Conservation (phyloP, 2,888 invertebrate species). For the Andrena chrysosceles region DNA sequence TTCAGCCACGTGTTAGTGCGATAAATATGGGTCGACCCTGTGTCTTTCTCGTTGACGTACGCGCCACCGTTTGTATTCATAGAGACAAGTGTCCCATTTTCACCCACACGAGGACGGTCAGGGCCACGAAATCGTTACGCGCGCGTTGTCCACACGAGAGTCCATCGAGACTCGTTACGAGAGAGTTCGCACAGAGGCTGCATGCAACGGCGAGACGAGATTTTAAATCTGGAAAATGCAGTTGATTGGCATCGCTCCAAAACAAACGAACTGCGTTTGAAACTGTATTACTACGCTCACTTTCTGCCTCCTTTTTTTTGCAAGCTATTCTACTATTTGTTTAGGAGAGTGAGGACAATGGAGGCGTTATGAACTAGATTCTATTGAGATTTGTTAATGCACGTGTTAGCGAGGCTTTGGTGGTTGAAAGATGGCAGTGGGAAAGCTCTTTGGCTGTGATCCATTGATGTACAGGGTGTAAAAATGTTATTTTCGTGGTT, state of each 20-base stretch:
- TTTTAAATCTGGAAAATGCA: constrained; percentile 39
- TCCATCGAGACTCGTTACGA: neutral
- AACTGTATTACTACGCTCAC: neutral
- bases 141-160: neutral
- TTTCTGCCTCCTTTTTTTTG: neutral
- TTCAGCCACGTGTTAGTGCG: constrained; percentile 45
- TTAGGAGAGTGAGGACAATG: constrained; percentile 5
- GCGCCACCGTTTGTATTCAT: constrained; percentile 53
- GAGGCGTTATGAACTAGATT: constrained; percentile 4
- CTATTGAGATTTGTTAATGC: constrained; percentile 3
- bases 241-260: constrained; percentile 18
- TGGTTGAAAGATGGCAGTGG: neutral
- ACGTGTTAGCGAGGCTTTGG: constrained; percentile 21
- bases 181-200: neutral
- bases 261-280: neutral
- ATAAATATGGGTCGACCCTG: constrained; percentile 56
- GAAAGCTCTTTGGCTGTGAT: constrained; percentile 48
- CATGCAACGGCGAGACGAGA: neutral
- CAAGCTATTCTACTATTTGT: neutral
- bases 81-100: constrained; percentile 66
- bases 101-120: constrained; percentile 58
- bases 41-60: constrained; percentile 37
- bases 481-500: too few species aligned
- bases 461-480: constrained; percentile 26
- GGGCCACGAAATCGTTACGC: constrained; percentile 55